phyloP scores from a whole-genome alignment of 1,140 invertebrate species.

The Dolichoris vasculosae region DNA sequence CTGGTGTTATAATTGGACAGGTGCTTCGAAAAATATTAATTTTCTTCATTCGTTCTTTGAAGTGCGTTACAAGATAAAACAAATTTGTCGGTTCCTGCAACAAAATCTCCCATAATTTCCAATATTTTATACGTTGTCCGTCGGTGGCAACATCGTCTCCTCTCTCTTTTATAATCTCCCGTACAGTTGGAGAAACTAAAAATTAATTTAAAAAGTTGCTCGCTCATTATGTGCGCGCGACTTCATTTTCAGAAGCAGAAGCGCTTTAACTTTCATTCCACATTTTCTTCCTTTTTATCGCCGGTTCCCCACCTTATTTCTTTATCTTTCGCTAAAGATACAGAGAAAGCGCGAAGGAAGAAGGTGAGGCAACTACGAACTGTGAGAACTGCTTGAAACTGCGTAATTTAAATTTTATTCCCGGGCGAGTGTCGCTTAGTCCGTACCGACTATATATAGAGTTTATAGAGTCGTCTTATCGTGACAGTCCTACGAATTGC shows the following conservation, averaged over 20 bases:
- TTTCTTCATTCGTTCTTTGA: neutral
- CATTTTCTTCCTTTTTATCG: constrained; percentile 27
- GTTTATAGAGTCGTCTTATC: constrained; percentile 42
- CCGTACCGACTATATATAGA: neutral
- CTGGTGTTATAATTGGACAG: neutral
- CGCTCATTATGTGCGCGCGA: constrained; percentile 24
- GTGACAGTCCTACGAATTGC: constrained; percentile 38
- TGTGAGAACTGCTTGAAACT: constrained; percentile 6
- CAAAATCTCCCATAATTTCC: neutral
- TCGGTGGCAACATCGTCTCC: neutral
- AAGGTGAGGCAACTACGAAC: neutral
- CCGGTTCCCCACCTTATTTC: neutral
- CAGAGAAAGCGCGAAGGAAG: neutral
- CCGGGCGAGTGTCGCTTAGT: constrained; percentile 1
- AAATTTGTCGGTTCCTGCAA: neutral
- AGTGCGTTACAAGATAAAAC: neutral
- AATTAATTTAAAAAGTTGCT: constrained; percentile 46
- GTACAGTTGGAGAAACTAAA: constrained; percentile 10
- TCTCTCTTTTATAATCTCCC: neutral
- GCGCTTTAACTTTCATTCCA: constrained; percentile 32
- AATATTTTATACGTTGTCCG: constrained; percentile 3
- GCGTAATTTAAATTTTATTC: constrained; percentile 49
- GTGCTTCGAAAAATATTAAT: constrained; percentile 30
- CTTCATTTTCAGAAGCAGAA: constrained; percentile 41
- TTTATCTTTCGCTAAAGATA: neutral